Base-by-base conservation (phyloP, 2,113 vertebrate species). In the Piaya cayana region DNA sequence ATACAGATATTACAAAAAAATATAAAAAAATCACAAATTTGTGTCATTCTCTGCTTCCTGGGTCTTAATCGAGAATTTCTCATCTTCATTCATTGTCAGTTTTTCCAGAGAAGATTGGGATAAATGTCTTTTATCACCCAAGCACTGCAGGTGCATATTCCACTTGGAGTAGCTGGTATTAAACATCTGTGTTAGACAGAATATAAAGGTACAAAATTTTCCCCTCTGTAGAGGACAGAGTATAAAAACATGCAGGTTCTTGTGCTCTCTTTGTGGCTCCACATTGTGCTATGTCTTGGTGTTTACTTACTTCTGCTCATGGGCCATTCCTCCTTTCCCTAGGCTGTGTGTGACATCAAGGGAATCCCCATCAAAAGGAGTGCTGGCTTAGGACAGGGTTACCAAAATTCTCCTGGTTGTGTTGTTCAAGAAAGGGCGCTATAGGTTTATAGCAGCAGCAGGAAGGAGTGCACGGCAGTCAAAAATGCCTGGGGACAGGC, bases 101-200 rank as follows among this genome's bases (percentile, higher is more conserved):
- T 95, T 92, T 94, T 86, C 82, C 82, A 93, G 82, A 89, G 56
- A 56, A 92, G 85, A 90, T 90, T 94, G 79, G 90, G 90, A 92
- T 90, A 93, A 95, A 90, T 94, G 63, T 83, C 55, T 82, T 95
- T 93, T 90, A 67, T 94, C 82, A 92, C 52, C 34, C 85, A 92
- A n/a, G 29, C 82, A 88, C 49, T 91, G 85, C 64, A 92, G 94
- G 64, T 83, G 50, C 64, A 43, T 84, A 63, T 86, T 70, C 79
- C 75, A 56, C 34, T 94, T 88, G 56, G 45, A 95, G 63, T 59
- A 92, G 45, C 16, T 90, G 78, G 17, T 50, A 18, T 62, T 88
- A 67, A 70, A 34, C 30, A 19, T 76, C 22, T 72, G 25, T 75
- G 50, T 82, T 4, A 82, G 68, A 72, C 5, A 65, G 55, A 90